A percentile compares a stretch with the other conserved stretches of the same genome.
These are phyloP conservation scores for Orthosia incerta DNA, from an alignment of 2,888 invertebrate species.

Conservation along the genomic window DNA sequence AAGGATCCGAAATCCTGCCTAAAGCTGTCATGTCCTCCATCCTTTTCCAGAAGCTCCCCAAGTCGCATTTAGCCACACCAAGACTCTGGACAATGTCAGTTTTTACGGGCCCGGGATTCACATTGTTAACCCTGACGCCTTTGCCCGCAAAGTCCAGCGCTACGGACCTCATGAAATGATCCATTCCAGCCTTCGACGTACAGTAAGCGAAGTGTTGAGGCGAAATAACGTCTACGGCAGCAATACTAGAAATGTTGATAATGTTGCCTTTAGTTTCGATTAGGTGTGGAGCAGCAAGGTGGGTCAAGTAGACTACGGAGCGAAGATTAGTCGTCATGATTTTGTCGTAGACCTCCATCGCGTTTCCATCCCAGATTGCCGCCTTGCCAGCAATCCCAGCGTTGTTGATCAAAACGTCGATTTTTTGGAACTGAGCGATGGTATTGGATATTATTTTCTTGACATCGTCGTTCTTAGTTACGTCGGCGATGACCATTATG, in stretches of 20 bases:
- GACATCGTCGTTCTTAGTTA: conserved; percentile 66
- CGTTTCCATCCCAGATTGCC: conserved; percentile 58
- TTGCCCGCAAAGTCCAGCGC: conserved; percentile 94
- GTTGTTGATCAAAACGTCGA: conserved; percentile 71
- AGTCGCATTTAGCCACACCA: conserved; percentile 73
- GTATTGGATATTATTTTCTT: conserved; percentile 65
- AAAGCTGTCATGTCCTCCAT: conserved; percentile 95
- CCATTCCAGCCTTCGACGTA: conserved; percentile 86
- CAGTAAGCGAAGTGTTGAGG: conserved; percentile 60
- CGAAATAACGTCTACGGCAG: conserved; percentile 34
- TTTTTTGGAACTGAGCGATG: conserved; percentile 59
- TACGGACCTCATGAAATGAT: conserved; percentile 96
- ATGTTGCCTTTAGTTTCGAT: conserved; percentile 72
- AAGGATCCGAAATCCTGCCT: conserved; percentile 92
- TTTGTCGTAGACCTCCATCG: conserved; percentile 65
- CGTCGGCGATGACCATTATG: conserved; percentile 66
- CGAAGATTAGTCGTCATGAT: conserved; percentile 70
- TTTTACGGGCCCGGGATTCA: conserved; percentile 96
- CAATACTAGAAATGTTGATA: conserved; percentile 72
- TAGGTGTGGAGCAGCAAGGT: conserved; percentile 67
- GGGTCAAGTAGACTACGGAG: conserved; percentile 64
- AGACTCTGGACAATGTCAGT: conserved; percentile 63
- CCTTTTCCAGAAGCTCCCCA: conserved; percentile 89
- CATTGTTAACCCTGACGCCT: conserved; percentile 95
- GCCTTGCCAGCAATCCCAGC: conserved; percentile 62